These are phyloP conservation scores for Drosophila incognita DNA, from an alignment of 2,888 invertebrate genomes.

Conservation along the genomic window DNA sequence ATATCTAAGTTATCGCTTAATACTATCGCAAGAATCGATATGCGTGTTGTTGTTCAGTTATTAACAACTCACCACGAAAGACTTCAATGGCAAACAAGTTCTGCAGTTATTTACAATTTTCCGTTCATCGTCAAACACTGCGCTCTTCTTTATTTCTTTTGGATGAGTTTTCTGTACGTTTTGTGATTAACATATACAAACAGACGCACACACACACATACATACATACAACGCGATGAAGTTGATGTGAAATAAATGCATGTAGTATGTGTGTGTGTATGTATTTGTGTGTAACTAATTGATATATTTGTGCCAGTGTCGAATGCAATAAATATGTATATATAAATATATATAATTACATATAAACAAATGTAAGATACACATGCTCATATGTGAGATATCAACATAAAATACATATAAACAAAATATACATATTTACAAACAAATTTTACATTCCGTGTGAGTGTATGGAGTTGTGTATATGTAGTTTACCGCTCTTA, in stretches of 20 bases:
- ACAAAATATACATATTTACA: slow-evolving; percentile 24
- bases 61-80: slow-evolving; percentile 61
- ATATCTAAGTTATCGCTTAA: slow-evolving; percentile 16
- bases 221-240: slow-evolving; percentile 10
- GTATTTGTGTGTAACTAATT: slow-evolving; percentile 31
- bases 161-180: slow-evolving; percentile 40
- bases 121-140: slow-evolving; percentile 47
- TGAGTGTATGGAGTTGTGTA: slow-evolving; percentile 11
- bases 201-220: slow-evolving; percentile 10
- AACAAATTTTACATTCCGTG: slow-evolving; percentile 10
- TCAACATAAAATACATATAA: slow-evolving; percentile 21
- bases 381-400: slow-evolving; percentile 11
- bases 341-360: slow-evolving; percentile 7
- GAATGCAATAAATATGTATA: slow-evolving; percentile 16
- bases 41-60: slow-evolving; percentile 43
- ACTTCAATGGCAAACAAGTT: slow-evolving; percentile 73
- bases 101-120: slow-evolving; percentile 81
- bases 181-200: slow-evolving; percentile 33
- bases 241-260: slow-evolving; percentile 23
- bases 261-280: slow-evolving; percentile 7
- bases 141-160: slow-evolving; percentile 51
- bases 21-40: slow-evolving; percentile 42
- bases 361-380: slow-evolving; percentile 52
- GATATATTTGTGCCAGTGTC: slow-evolving; percentile 41
- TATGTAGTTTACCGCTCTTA: slow-evolving; percentile 40